Evolutionary conservation across 2,888 invertebrate genomes (phyloP), one percentile per base, ranked within the genome.

Genomic region (Autographa pulchrina): DNA sequence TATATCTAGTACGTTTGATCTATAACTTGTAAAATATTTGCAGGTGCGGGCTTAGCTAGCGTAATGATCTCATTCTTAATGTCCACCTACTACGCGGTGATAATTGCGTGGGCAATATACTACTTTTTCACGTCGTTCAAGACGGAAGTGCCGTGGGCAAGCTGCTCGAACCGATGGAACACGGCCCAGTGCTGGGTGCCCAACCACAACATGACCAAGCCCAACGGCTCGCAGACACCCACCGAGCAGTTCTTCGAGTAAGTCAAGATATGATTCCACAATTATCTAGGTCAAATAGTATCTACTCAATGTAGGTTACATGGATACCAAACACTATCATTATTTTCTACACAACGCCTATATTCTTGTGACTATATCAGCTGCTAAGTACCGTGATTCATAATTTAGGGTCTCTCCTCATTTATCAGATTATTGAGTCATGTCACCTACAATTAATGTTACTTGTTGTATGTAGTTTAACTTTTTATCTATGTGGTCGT

Each of bases 11-110:
- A 35, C 35, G 20, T 52, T 59, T 41, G 5, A 35, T 43, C 31
- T 35, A 16, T 31, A 35, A 32, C 41, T 35, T 38, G 14, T 63
- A 2, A 58, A 75, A 79, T 78, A 68, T 96, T 95, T n/a, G 2
- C 94, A 99, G 99, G 99, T 88, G 98, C 98, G 82, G 99, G 99
- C 72, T 96, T 99, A 85, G 98, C 99, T 74, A 99, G 98, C 91
- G 99, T 99, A 79, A 97, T 99, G 91, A 98, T 99, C 92, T 99
- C 99, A 82, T 99, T 99, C 95, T 96, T 99, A 90, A 98, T 99
- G 97, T 98, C 99, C 83, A 98, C 99, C 66, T 99, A 99, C 94
- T 99, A 99, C 94, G 99, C 98, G 92, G 98, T 99, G 83, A 98
- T 99, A 92, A 99, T 99, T 93, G 98, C 98, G 75, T 99, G 99